Percentiles rank a stretch among this genome's conserved stretches.
Conservation (phyloP, 2,888 invertebrate genomes). For the Amphiduros pacificus region DNA sequence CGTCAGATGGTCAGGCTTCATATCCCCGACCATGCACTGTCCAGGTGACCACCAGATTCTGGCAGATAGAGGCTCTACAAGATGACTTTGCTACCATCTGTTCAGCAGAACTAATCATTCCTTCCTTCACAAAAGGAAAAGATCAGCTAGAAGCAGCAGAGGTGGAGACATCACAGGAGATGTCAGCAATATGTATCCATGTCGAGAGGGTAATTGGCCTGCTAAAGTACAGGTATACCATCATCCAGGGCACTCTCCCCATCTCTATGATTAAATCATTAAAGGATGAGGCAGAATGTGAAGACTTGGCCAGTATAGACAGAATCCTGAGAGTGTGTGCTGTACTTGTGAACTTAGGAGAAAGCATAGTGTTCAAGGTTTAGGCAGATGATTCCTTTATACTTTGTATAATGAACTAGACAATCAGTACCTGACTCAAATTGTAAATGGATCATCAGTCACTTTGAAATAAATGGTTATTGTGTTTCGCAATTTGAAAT, state of each 20-base stretch:
- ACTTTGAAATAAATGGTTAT: too few species aligned
- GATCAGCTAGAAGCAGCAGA: constrained; percentile 29
- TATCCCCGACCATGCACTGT: too few species aligned
- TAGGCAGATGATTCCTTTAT: too few species aligned
- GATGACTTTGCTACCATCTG: constrained; percentile 29
- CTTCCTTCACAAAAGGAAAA: constrained; percentile 29
- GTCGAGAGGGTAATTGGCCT: constrained; percentile 32
- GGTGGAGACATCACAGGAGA: constrained; percentile 27
- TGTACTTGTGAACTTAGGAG: neutral
- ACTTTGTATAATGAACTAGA: too few species aligned
- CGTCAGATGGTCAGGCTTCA: too few species aligned
- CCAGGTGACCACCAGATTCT: constrained; percentile 30
- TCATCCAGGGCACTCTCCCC: constrained; percentile 27
- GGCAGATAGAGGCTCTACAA: constrained; percentile 31
- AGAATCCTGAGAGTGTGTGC: neutral
- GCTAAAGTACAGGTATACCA: constrained; percentile 29
- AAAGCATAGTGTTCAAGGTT: neutral
- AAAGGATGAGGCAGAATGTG: neutral
- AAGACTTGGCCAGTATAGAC: neutral
- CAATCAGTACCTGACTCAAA: too few species aligned
- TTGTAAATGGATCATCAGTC: too few species aligned
- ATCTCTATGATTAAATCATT: constrained; percentile 17
- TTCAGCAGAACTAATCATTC: constrained; percentile 26
- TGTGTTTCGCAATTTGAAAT: too few species aligned
- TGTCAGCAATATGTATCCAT: constrained; percentile 28